phyloP scores from a whole-genome alignment of 1,140 invertebrate species.

The Nylanderia fulva region DNA sequence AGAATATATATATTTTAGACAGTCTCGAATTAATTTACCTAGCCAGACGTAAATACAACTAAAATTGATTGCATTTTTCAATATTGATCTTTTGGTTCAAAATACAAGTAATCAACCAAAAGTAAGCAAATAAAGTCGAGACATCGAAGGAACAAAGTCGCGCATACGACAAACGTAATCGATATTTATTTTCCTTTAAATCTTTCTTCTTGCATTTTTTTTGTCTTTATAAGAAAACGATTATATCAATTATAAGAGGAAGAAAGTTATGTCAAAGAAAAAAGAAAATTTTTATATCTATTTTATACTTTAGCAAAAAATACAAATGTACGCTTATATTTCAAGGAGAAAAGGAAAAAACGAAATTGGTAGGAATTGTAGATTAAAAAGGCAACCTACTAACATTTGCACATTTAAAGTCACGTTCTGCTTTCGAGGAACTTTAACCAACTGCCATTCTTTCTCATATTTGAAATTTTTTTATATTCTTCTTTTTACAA shows the following conservation, averaged over 20 bases:
- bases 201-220: background rate
- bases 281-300: background rate
- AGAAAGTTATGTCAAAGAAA: too few species aligned
- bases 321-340: background rate
- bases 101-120: background rate
- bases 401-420: background rate
- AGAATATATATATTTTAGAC: constrained; percentile 25
- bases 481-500: background rate
- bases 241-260: background rate
- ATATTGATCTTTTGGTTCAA: constrained; percentile 3
- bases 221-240: background rate
- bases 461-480: constrained; percentile 3
- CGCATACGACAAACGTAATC: constrained; percentile 1
- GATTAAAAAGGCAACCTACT: background rate
- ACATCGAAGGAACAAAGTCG: constrained; percentile 2
- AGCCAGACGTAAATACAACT: constrained; percentile 8
- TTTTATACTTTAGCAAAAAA: background rate
- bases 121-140: constrained; percentile 7
- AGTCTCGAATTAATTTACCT: constrained; percentile 16
- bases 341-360: background rate
- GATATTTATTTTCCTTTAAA: constrained; percentile 7
- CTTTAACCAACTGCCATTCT: background rate
- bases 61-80: background rate
- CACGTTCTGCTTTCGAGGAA: background rate
- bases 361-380: background rate